Conservation (phyloP, 2,113 vertebrate genomes). For the Thymallus thymallus region DNA sequence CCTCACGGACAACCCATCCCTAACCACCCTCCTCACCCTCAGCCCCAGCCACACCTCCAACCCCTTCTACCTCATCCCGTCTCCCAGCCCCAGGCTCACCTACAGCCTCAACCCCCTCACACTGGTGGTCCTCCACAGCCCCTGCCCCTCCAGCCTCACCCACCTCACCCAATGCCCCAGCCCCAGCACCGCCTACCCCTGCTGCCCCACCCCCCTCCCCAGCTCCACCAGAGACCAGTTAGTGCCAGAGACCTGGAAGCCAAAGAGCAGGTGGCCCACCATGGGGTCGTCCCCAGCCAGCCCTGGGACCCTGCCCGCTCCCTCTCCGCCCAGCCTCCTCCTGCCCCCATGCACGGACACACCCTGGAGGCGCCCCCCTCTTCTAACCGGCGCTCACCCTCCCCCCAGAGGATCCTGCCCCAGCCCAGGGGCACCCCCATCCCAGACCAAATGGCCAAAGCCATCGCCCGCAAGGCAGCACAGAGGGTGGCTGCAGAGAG, state of each 20-base stretch:
- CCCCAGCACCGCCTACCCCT: slow-evolving; percentile 70
- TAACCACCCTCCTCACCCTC: slow-evolving; percentile 41
- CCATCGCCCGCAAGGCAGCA: slow-evolving; percentile 92
- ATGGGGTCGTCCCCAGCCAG: slow-evolving; percentile 60
- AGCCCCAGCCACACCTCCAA: slow-evolving; percentile 54
- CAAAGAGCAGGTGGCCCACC: slow-evolving; percentile 84
- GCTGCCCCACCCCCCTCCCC: slow-evolving; percentile 65
- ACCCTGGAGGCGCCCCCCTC: slow-evolving; percentile 79
- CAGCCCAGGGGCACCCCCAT: slow-evolving; percentile 88
- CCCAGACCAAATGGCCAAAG: slow-evolving; percentile 88
- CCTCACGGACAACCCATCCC: slow-evolving; percentile 45
- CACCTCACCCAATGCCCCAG: slow-evolving; percentile 57
- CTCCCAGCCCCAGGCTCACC: slow-evolving; percentile 44
- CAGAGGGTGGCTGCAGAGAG: slow-evolving; percentile 87
- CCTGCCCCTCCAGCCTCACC: slow-evolving; percentile 66
- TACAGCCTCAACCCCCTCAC: slow-evolving; percentile 57
- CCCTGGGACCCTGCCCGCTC: slow-evolving; percentile 77
- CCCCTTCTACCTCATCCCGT: slow-evolving; percentile 43
- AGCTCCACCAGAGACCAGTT: slow-evolving; percentile 84
- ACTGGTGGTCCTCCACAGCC: slow-evolving; percentile 60
- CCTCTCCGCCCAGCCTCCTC: slow-evolving; percentile 56
- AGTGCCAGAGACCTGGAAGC: slow-evolving; percentile 89
- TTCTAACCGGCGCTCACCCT: slow-evolving; percentile 82
- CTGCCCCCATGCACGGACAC: slow-evolving; percentile 71
- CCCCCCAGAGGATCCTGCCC: slow-evolving; percentile 91